phyloP scores from a whole-genome alignment of 2,797 vertebrate species.

The Echeneis naucrates region DNA sequence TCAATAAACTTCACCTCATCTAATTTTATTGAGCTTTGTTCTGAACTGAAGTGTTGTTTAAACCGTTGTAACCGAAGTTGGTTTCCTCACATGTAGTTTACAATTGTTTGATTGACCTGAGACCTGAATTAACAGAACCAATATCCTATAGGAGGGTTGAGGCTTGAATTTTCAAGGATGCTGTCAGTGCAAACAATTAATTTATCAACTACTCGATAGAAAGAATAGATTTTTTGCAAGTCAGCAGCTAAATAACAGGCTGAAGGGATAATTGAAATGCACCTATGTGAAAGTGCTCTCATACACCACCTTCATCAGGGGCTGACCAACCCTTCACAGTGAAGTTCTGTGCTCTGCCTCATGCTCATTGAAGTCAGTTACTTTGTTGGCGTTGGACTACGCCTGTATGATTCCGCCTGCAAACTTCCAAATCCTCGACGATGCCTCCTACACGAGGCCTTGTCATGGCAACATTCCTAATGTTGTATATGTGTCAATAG shows the following conservation, averaged over 20 bases:
- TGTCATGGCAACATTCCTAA: neutral
- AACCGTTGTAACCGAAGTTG: neutral
- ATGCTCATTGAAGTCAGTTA: neutral
- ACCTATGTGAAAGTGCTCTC: no score
- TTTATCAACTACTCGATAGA: no score
- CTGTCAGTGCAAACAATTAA: neutral
- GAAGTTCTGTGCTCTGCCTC: neutral
- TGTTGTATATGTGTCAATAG: no score
- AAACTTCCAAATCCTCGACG: no score
- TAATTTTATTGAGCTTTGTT: slow-evolving; percentile 17
- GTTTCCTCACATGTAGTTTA: neutral
- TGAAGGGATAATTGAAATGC: neutral
- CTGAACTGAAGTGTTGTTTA: neutral
- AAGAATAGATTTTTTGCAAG: no score
- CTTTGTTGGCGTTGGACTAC: neutral
- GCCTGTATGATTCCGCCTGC: neutral
- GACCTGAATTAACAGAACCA: neutral
- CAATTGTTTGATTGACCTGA: neutral
- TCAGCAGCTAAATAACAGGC: no score
- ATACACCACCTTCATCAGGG: no score
- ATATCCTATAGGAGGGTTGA: neutral
- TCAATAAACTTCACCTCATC: slow-evolving; percentile 3
- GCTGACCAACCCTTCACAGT: neutral
- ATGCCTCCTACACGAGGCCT: no score
- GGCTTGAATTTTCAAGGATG: neutral